Evolutionary conservation across 2,888 invertebrate genomes (phyloP), one percentile per base, ranked within the genome.

Genomic region (Cataglyphis albicans): DNA sequence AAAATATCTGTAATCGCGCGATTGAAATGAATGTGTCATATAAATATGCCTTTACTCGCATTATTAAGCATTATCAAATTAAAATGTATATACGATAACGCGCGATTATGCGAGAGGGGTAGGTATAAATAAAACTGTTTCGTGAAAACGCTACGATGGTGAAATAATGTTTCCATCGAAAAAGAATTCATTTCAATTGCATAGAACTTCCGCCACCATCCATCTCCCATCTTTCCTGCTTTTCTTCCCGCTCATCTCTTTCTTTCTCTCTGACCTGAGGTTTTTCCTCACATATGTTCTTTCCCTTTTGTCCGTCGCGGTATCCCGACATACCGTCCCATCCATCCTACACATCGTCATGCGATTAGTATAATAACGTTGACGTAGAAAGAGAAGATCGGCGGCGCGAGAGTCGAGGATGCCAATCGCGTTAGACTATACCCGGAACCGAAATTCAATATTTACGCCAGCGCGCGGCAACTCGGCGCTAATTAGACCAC

Each of bases 401-500:
- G 48, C 82, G 38, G 68, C 82, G 84, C 74, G 76, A 83, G 82
- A 88, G 88, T 87, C 83, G 78, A 73, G 86, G 78, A 86, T 91
- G 88, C 86, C 89, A 87, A 91, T 91, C 86, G 89, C 85, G 86
- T 88, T 91, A 89, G 80, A 67, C 80, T 65, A 78, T 81, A 83
- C 83, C 64, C 80, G 48, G 68, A 88, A 84, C 88, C 87, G 84
- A 91, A 92, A 92, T 91, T 90, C 90, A 92, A 92, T 92, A 92
- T 92, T 92, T 92, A 90, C 90, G 87, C 88, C 84, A 88, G 84
- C 83, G 84, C 84, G 84, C 68, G 86, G 90, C 88, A 91, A 90
- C 91, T 91, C 88, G 76, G 76, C 73, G 89, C 88, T 91, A 91
- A 92, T 92, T 91, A 91, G 90, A 91, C 88, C 89, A 84, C 84